Conservation (phyloP, 2,113 vertebrate species). For the Heterotilapia buettikoferi region DNA sequence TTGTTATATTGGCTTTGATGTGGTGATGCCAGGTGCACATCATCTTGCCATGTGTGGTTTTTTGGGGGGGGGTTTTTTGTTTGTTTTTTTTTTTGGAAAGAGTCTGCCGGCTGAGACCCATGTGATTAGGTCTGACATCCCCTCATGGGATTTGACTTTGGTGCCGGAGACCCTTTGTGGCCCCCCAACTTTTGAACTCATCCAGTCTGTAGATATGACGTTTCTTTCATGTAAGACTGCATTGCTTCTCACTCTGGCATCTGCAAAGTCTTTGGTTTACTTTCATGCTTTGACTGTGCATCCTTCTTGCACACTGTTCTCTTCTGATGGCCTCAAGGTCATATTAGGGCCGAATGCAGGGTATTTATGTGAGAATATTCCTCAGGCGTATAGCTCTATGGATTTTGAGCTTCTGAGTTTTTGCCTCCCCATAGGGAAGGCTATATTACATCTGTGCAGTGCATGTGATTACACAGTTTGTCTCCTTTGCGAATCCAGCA, state of each 20-base stretch:
- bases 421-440: not conserved
- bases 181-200: not conserved
- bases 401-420: not conserved
- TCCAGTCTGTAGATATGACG: not conserved
- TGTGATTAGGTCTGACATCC: not conserved
- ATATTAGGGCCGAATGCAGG: not conserved
- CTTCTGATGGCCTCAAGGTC: not conserved
- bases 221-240: not conserved
- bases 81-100: not conserved
- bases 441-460: not conserved
- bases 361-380: not conserved
- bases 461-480: not conserved
- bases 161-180: not conserved
- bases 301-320: not conserved
- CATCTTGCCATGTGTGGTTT: not conserved
- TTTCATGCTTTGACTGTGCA: not conserved
- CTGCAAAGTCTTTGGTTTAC: not conserved
- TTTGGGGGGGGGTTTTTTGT: rapidly evolving
- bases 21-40: not conserved
- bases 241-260: not conserved
- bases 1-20: not conserved
- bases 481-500: not conserved
- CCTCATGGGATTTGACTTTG: not conserved
- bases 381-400: not conserved
- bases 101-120: not conserved